These are phyloP conservation scores for Hemaris fuciformis DNA, from an alignment of 2,888 invertebrate species.

Conservation along the genomic window DNA sequence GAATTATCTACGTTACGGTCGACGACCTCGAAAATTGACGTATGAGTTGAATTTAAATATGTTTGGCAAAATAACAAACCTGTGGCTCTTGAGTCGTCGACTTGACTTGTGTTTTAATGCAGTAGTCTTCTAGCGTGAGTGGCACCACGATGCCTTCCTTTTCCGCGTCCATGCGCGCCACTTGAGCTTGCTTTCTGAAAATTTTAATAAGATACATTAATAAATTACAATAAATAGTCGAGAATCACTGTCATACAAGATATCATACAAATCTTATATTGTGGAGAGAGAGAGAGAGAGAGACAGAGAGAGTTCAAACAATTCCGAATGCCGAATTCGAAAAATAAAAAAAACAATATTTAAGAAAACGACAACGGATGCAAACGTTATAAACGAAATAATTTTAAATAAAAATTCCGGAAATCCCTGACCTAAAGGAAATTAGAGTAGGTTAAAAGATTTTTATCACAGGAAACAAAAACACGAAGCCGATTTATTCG, in stretches of 20 bases:
- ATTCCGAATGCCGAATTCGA: not conserved
- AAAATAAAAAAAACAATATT: not conserved
- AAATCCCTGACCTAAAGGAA: too few relatives aligned
- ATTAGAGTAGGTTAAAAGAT: too few relatives aligned
- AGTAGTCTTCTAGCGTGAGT: slow-evolving; percentile 98
- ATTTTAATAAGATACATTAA: too few relatives aligned
- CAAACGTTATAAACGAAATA: not conserved
- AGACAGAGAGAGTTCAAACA: too few relatives aligned
- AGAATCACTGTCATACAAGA: too few relatives aligned
- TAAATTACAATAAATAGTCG: too few relatives aligned
- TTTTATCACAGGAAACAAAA: too few relatives aligned
- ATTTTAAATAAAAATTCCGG: not conserved
- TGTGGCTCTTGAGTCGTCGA: slow-evolving; percentile 89
- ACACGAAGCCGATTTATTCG: not conserved
- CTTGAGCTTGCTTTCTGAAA: slow-evolving; percentile 96
- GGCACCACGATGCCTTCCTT: slow-evolving; percentile 98
- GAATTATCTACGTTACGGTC: slow-evolving; percentile 7
- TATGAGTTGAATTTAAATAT: slow-evolving; percentile 8
- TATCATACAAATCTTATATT: too few relatives aligned
- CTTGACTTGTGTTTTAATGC: slow-evolving; percentile 95
- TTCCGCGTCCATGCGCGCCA: slow-evolving; percentile 96
- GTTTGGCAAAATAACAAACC: slow-evolving; percentile 48
- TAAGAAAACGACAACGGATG: too few relatives aligned
- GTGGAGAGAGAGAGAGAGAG: too few relatives aligned
- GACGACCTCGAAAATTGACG: slow-evolving; percentile 9